Evolutionary conservation across 1,140 invertebrate species (phyloP), one percentile per base, ranked within the genome.

Genomic region (Drosophila tsacasi): DNA sequence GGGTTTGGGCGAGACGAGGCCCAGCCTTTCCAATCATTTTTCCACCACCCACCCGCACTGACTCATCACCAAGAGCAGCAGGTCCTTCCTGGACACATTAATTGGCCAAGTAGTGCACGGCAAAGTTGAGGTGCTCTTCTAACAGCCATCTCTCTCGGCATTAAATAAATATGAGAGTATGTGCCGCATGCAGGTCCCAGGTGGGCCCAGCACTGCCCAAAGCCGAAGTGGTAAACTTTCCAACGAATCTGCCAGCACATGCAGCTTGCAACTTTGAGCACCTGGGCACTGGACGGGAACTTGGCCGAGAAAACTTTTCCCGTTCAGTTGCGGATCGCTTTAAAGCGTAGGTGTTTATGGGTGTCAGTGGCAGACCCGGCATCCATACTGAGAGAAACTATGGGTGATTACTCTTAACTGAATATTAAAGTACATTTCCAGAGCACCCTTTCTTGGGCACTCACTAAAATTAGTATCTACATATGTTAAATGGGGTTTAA

Each of bases 181-280:
- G 46, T 72, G 64, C 74, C 69, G 54, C 66, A 79, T 71, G 40
- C 49, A 52, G 37, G 63, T 35, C 49, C 40, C 71, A 80, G 72
- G 71, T 79, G 71, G 35, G 49, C 32, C 40, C 23, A 15, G 13
- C 42, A 39, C 47, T 81, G 79, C n/a, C 59, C 46, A 68, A 77
- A 49, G 64, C 63, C 63, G 79, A 77, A 81, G 67, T 78, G 66
- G 68, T 39, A 69, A 84, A 84, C 62, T 84, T 84, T 84, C 32
- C 52, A n/a, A 17, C 61, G 52, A 79, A 65, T 65, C 30, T 59
- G 74, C 40, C 75, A 78, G 52, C 42, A 65, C 35, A 37, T 58
- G 55, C 61, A 76, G 57, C 44, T 42, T 79, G 52, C 67, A 64
- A 64, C 65, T 77, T 76, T 63, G n/a, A 71, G 47, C 67, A 71